phyloP scores from a whole-genome alignment of 2,113 vertebrate species.

The Chrysemys picta region DNA sequence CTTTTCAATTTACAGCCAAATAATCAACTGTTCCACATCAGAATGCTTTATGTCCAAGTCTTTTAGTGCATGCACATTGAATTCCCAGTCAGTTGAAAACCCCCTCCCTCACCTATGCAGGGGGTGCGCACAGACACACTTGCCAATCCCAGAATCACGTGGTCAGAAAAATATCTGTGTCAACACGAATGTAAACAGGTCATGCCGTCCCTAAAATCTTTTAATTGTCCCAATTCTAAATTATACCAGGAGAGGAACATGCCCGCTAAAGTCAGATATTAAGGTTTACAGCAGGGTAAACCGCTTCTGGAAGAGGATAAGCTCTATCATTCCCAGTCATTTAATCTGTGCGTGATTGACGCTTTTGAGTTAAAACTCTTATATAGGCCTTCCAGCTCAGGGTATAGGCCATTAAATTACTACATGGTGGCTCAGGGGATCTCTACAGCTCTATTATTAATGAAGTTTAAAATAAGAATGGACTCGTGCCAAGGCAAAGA shows the following conservation, averaged over 20 bases:
- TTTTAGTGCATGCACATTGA: accelerated
- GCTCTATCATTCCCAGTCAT: conserved; percentile 5
- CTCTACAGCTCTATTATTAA: conserved; percentile 21
- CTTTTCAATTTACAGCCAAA: not conserved
- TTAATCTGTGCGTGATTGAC: conserved; percentile 15
- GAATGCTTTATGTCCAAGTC: not conserved
- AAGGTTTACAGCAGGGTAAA: conserved; percentile 22
- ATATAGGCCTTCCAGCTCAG: conserved; percentile 15
- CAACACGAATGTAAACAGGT: not conserved
- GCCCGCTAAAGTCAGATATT: conserved; percentile 41
- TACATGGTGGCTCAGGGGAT: not conserved
- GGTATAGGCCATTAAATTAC: conserved; percentile 6
- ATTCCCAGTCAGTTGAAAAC: not conserved
- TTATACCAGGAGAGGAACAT: not conserved
- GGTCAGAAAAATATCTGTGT: not conserved
- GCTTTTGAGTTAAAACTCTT: conserved; percentile 34
- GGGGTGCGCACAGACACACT: not conserved
- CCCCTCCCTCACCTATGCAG: not conserved
- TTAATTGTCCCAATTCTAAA: not conserved
- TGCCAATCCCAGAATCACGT: not conserved
- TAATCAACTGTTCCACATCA: not conserved
- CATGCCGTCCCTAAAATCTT: not conserved
- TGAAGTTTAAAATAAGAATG: not conserved
- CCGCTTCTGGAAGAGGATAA: conserved; percentile 14
- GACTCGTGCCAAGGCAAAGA: not conserved